Evolutionary conservation across 2,113 vertebrate species (phyloP), one percentile per base, ranked within the genome.

Genomic region (Syrmaticus mikado): DNA sequence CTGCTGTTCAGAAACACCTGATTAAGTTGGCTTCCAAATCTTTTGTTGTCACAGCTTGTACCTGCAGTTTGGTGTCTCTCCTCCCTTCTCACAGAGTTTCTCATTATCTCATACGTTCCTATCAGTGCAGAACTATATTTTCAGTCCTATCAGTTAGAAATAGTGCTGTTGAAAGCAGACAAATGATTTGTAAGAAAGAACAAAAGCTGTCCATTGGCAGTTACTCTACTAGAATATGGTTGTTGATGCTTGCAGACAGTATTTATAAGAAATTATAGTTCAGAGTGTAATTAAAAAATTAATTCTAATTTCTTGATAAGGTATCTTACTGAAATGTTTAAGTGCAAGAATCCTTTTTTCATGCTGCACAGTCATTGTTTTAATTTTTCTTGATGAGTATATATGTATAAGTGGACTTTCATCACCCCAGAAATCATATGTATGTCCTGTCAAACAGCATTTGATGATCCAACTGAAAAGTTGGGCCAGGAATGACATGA

Each of bases 381-480:
- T 78, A 72, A 43, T 92, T 92, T 82, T 66, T 64, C 32, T 93
- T 77, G 7, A 4, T 61, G 28, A 36, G 22, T 41, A 7, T 83
- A 4, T 61, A 52, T 43, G 55, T 13, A 61, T 52, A 62, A 71
- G 74, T 34, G 92, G 71, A 81, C 6, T 82, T 84, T 82, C 75
- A 65, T 55, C 81, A 96, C 74, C 64, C 76, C 64, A 82, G 76
- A 91, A 92, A 73, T 90, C 66, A 71, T 52, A 89, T 90, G 52
- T 38, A 73, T 92, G 65, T 48, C 75, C 92, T 97, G 95, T 97
- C 96, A 96, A 83, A 77, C 10, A 77, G 53, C 55, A 89, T 97
- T 95, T 94, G 85, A 61, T 78, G 52, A 61, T 89, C 82, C 43
- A 73, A 70, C 74, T 91, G 78, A 94, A 76, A 89, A 93, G 86